Evolutionary conservation across 2,797 vertebrate species (phyloP).

Genomic region (Gobio occitaniae): DNA sequence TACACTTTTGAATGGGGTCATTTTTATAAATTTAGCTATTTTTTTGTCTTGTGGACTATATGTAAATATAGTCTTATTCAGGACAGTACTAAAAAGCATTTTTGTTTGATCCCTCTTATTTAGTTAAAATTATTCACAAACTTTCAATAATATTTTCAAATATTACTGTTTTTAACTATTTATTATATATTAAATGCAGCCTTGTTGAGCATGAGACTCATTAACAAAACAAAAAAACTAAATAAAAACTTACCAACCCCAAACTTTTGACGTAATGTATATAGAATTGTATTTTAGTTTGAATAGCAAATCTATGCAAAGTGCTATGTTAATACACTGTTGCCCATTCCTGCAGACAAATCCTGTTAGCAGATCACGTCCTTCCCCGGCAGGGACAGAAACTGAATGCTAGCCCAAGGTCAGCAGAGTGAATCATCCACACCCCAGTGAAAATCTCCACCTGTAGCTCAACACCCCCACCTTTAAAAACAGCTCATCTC

Average conservation of each 20-base stretch:
- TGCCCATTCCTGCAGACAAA: conserved; percentile 55
- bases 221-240: too few relatives aligned
- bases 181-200: too few relatives aligned
- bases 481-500: background rate
- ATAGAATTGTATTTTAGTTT: background rate
- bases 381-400: background rate
- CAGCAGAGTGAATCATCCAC: conserved; percentile 4
- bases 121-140: background rate
- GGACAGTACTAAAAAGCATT: too few relatives aligned
- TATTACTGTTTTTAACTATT: too few relatives aligned
- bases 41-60: too few relatives aligned
- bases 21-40: too few relatives aligned
- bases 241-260: background rate
- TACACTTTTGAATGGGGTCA: too few relatives aligned
- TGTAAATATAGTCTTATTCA: too few relatives aligned
- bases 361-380: conserved; percentile 25
- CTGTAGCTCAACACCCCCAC: background rate
- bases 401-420: conserved; percentile 11
- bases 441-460: conserved; percentile 30
- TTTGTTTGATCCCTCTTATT: too few relatives aligned
- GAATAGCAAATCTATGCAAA: background rate
- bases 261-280: background rate
- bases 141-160: too few relatives aligned
- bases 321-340: conserved; percentile 18
- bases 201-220: too few relatives aligned